Base-by-base conservation (phyloP, 1,140 invertebrate genomes). In the Drosophila arawakana region DNA sequence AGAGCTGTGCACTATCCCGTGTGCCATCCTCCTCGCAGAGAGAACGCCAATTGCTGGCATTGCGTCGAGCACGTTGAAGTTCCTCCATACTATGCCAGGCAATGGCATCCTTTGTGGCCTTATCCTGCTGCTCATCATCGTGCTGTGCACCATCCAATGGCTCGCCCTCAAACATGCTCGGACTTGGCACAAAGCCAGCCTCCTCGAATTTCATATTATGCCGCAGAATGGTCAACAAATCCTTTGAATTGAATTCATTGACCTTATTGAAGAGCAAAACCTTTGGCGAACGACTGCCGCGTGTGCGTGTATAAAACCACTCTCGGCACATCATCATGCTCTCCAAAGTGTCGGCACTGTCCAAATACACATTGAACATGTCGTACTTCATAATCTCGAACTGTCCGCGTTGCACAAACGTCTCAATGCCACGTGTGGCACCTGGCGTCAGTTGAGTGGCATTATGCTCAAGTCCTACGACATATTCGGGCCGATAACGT, bases 331-430 rank as follows among this genome's bases (percentile, higher is more conserved):
- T 94, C 70, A 95, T 91, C 77, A 99, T 96, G 92, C 98, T 99
- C 88, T 98, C 97, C 5, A 93, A 83, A 0, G 98, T 99, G 90
- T 99, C 98, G 6, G 98, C 99, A 3, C 98, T 98, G 93, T 99
- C 99, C 50, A 99, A 86, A 89, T 96, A 99, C 89, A 96, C 98
- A 8, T 89, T 78, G 44, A 92, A 92, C 70, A 93, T 93, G 25
- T 92, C 85, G 6, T 90, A 73, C 0, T 88, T 88, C 11, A 96
- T 89, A 7, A 95, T 92, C 83, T 97, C 96, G 63, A 95, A 96
- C 72, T 96, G 92, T 2, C 96, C 97, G 0, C 95, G 95, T 95
- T 96, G 97, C 39, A 91, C 93, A 67, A 94, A 95, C 2, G 81
- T 82, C 4, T 92, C 91, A 21, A 97, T 80, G 7, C 94, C 95